A percentile compares a stretch with the other conserved stretches of the same genome.
Evolutionary conservation across 2,888 invertebrate genomes (phyloP).

Genomic region (Aromia moschata): DNA sequence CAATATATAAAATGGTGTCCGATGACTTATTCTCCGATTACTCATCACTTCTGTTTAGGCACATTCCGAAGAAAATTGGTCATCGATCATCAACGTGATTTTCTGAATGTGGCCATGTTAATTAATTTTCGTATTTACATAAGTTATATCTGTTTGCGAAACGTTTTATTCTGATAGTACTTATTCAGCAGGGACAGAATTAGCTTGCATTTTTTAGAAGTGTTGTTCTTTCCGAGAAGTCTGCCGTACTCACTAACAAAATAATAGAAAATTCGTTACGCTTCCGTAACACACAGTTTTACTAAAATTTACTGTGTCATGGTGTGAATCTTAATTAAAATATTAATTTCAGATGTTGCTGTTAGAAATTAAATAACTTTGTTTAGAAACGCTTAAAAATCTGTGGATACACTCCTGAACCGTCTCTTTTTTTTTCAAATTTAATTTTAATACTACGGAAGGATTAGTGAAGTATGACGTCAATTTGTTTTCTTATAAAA

Average conservation of each 20-base stretch:
- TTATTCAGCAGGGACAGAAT: not conserved
- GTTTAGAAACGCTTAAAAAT: not conserved
- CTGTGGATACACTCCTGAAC: not conserved
- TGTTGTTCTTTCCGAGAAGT: not conserved
- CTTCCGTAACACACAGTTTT: not conserved
- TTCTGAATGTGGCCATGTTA: no score
- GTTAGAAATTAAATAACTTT: not conserved
- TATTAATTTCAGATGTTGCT: conserved; percentile 1
- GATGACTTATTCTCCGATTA: no score
- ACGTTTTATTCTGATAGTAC: not conserved
- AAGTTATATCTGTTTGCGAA: not conserved
- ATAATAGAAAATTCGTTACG: conserved; percentile 2
- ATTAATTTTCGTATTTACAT: no score
- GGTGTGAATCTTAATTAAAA: conserved; percentile 1
- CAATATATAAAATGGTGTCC: no score
- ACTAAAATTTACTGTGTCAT: not conserved
- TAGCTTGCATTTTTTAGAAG: not conserved
- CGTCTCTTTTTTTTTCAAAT: not conserved
- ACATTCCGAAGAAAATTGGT: no score
- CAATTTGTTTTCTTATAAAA: not conserved
- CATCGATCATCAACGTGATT: no score
- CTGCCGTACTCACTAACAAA: not conserved
- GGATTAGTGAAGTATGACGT: not conserved
- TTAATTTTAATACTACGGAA: not conserved
- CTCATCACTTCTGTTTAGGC: no score